Conservation (phyloP, 2,797 vertebrate species). For the Ibycter americanus region DNA sequence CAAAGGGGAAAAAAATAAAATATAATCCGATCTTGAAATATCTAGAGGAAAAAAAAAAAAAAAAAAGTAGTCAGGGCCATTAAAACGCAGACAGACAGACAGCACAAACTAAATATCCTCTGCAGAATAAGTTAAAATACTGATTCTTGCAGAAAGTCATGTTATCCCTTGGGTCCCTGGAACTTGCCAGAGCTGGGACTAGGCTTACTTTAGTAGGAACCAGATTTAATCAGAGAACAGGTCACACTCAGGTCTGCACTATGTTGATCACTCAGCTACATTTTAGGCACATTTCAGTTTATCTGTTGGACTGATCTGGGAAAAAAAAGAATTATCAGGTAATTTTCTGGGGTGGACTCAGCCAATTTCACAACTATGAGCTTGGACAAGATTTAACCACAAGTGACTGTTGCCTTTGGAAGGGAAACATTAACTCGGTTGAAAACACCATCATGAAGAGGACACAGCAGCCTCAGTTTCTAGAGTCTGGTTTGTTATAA, state of each 20-base stretch:
- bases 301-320: background rate
- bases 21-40: conserved; percentile 25
- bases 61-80: background rate
- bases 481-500: background rate
- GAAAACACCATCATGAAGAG: background rate
- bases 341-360: background rate
- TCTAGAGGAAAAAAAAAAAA: background rate
- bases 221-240: background rate
- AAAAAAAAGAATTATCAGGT: background rate
- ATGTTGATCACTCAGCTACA: background rate
- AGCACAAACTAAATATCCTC: conserved; percentile 18
- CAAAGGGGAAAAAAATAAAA: background rate
- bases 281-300: background rate
- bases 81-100: conserved; percentile 37
- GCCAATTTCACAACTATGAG: background rate
- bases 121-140: conserved; percentile 15
- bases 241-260: background rate
- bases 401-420: background rate
- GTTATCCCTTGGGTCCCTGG: background rate
- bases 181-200: background rate
- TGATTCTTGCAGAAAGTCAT: background rate
- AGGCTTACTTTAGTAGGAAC: background rate
- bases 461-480: background rate
- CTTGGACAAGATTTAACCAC: conserved; percentile 13
- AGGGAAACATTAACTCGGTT: conserved; percentile 26